Base-by-base conservation (phyloP, 1,140 invertebrate genomes). In the Drosophila albomicans region DNA sequence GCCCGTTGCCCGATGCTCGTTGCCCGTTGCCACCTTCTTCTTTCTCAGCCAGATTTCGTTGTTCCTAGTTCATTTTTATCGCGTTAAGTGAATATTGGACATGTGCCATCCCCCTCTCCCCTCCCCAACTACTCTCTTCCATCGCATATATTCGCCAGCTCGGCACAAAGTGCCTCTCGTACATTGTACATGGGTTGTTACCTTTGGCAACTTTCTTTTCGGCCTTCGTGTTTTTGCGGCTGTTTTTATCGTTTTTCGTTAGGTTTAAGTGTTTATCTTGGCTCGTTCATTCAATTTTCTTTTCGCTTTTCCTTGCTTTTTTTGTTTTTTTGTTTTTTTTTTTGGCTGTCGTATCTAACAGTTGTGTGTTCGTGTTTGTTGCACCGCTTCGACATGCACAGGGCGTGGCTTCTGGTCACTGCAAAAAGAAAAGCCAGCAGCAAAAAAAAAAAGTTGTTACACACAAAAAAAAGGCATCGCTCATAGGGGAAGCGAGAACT, bases 251-350 rank as follows among this genome's bases (percentile, higher is more conserved):
- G 84, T 75, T 88, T 91, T 91, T 91, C 77, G 78, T 88, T 88
- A 76, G 80, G 75, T 82, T 91, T 81, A 91, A 81, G 88, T 91
- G 85, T 88, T 91, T 89, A 85, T 91, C 88, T 91, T 88, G 82
- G 85, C 81, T 79, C 75, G 80, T 84, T 84, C 79, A 81, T 88
- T 82, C 78, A 78, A 91, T 78, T 78, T 80, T 80, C 75, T 70
- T 67, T 82, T 82, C 6, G 25, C 28, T 41, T 16, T 56, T 2
- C 30, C 48, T 35, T 38, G 2, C 20, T 3, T 61, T 59, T 25
- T 63, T 46, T 68, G 63, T 59, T 78, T 54, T 59, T 78, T 54
- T 71, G 75, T 68, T 61, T 68, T 75, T 56, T 79, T 67, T 79
- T 86, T 87, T 69, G 70, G 77, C 78, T 84, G 69, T 85, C 78